A percentile compares a stretch with the other conserved stretches of the same genome.
phyloP scores from a whole-genome alignment of 2,797 vertebrate genomes.

The Neosalanx taihuensis region DNA sequence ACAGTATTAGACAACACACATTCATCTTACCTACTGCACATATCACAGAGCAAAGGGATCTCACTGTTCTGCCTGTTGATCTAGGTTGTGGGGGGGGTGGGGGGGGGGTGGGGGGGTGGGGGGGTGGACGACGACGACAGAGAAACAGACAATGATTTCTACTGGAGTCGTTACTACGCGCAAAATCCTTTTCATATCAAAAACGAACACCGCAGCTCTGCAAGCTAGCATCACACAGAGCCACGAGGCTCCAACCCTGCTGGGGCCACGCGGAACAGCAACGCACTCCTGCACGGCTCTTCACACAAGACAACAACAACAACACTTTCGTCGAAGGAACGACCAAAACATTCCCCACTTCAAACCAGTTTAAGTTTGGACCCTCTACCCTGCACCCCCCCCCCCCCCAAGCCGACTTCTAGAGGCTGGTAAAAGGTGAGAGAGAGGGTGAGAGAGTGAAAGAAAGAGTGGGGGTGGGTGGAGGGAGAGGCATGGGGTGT shows the following conservation, averaged over 20 bases:
- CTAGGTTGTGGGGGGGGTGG: conserved; percentile 23
- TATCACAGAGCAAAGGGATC: conserved; percentile 22
- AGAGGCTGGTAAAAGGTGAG: conserved; percentile 43
- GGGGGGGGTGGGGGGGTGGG: no score
- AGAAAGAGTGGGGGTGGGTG: conserved; percentile 19
- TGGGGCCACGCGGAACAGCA: conserved; percentile 33
- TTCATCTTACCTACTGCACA: conserved; percentile 31
- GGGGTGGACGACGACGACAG: no score
- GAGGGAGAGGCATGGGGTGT: conserved; percentile 51
- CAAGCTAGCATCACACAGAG: conserved; percentile 23
- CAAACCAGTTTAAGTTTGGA: conserved; percentile 25
- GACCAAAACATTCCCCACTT: conserved; percentile 37
- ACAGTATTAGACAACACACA: neutral
- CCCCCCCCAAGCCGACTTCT: conserved; percentile 31
- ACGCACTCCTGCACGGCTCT: conserved; percentile 21
- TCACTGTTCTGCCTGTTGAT: conserved; percentile 36
- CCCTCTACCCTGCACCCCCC: conserved; percentile 20
- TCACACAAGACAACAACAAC: conserved; percentile 34
- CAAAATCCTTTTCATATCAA: conserved; percentile 5
- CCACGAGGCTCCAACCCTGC: conserved; percentile 16
- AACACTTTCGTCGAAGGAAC: conserved; percentile 29
- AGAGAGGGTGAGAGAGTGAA: conserved; percentile 21
- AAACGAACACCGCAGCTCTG: conserved; percentile 34
- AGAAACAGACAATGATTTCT: conserved; percentile 21
- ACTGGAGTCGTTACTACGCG: neutral